Evolutionary conservation across 1,140 invertebrate species (phyloP).

Genomic region (Eriocheir sinensis): DNA sequence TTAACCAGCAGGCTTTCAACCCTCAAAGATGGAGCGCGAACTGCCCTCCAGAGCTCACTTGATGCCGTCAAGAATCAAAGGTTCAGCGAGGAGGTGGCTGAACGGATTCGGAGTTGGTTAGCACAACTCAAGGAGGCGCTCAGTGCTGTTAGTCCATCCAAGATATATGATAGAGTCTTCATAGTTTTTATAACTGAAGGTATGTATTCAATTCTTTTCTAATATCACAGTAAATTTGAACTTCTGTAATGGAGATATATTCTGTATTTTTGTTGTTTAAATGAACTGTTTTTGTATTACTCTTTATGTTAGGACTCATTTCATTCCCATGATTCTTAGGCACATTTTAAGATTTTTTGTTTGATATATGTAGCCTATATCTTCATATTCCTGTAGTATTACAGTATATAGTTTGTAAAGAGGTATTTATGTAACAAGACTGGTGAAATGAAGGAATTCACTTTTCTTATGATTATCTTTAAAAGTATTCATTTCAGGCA

Average conservation of each 20-base stretch:
- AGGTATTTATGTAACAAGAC: too few relatives aligned
- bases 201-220: constrained; percentile 31
- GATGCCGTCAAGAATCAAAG: constrained; percentile 55
- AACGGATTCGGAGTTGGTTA: constrained; percentile 40
- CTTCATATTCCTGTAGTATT: too few relatives aligned
- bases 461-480: too few relatives aligned
- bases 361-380: too few relatives aligned
- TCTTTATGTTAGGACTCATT: too few relatives aligned
- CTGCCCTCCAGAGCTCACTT: constrained; percentile 36
- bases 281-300: too few relatives aligned
- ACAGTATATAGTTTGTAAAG: too few relatives aligned
- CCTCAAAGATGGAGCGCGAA: constrained; percentile 53
- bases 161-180: constrained; percentile 64
- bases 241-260: too few relatives aligned
- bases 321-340: too few relatives aligned
- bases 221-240: background rate
- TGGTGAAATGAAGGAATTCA: too few relatives aligned
- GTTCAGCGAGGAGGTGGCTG: constrained; percentile 45
- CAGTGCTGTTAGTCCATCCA: constrained; percentile 59
- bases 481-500: too few relatives aligned
- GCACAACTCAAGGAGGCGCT: constrained; percentile 47
- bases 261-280: background rate
- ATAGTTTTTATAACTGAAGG: constrained; percentile 77
- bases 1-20: constrained; percentile 17
- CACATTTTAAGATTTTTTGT: too few relatives aligned